Percentiles rank a stretch among this genome's conserved stretches.
phyloP scores from a whole-genome alignment of 2,888 invertebrate genomes.

The Carpatolechia fugitivella region DNA sequence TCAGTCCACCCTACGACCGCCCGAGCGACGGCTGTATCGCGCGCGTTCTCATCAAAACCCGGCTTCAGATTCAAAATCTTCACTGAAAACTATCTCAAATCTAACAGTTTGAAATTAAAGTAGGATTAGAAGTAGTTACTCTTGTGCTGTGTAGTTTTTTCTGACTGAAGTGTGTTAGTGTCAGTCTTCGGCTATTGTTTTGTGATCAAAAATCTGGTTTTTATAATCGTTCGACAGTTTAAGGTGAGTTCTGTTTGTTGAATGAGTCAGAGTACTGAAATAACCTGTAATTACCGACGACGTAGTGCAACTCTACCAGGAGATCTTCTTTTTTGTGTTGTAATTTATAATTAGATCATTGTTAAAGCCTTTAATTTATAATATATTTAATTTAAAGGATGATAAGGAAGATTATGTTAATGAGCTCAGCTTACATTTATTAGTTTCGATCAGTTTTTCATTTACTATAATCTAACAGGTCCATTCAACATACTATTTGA shows the following conservation, averaged over 20 bases:
- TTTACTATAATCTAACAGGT: too few species aligned
- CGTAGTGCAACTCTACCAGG: too few species aligned
- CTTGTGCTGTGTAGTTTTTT: conserved; percentile 8
- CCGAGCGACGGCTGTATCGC: conserved; percentile 17
- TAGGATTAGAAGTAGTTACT: not conserved
- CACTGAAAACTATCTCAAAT: conserved; percentile 36
- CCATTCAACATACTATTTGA: too few species aligned
- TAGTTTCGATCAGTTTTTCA: too few species aligned
- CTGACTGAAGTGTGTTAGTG: conserved; percentile 21
- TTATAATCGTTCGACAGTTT: conserved; percentile 23
- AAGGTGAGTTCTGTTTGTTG: conserved; percentile 28
- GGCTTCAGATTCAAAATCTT: conserved; percentile 25
- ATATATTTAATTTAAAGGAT: too few species aligned
- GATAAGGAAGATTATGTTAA: too few species aligned
- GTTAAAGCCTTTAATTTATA: too few species aligned
- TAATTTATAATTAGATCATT: too few species aligned
- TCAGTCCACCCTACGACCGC: conserved; percentile 43
- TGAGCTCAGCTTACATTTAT: too few species aligned
- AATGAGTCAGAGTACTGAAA: not conserved
- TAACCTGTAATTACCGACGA: not conserved
- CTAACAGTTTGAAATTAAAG: conserved; percentile 22
- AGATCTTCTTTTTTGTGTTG: too few species aligned
- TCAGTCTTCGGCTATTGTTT: conserved; percentile 22
- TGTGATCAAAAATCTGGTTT: conserved; percentile 24
- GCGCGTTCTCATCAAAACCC: conserved; percentile 17